Conservation (phyloP, 2,888 invertebrate genomes). For the Oligia fasciuncula region DNA sequence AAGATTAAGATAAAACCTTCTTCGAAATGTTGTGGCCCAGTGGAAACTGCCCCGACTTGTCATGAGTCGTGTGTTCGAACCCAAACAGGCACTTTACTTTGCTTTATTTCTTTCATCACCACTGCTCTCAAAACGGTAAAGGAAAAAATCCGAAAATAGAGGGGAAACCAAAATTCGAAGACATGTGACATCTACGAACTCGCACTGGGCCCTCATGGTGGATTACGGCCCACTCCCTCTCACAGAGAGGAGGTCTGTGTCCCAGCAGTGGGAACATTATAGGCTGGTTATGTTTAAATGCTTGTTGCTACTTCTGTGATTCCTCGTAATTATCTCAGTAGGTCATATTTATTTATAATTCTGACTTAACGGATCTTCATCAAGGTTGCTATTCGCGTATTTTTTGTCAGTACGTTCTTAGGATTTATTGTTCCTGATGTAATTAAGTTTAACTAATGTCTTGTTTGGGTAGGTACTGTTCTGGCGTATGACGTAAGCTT, state of each 20-base stretch:
- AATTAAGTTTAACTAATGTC: slow-evolving; percentile 39
- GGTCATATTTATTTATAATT: slow-evolving; percentile 70
- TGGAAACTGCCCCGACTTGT: too few species aligned
- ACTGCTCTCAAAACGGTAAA: too few species aligned
- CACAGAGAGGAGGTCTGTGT: background rate
- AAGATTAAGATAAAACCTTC: too few species aligned
- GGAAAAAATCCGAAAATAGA: too few species aligned
- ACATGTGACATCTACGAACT: background rate
- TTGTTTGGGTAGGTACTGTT: slow-evolving; percentile 19
- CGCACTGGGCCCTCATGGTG: background rate
- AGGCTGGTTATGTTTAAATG: too few species aligned
- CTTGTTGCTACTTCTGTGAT: background rate
- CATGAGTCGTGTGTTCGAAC: too few species aligned
- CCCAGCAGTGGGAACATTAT: too few species aligned
- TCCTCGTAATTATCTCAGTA: slow-evolving; percentile 52
- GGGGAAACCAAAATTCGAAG: background rate
- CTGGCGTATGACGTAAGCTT: background rate
- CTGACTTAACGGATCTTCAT: slow-evolving; percentile 60
- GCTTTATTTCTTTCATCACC: too few species aligned
- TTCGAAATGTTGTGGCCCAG: too few species aligned
- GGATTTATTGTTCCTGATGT: slow-evolving; percentile 28
- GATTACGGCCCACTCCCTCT: too few species aligned
- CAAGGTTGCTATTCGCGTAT: slow-evolving; percentile 57
- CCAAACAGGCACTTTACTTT: too few species aligned
- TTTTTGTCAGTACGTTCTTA: slow-evolving; percentile 40